A percentile compares a stretch with the other conserved stretches of the same genome.
Evolutionary conservation across 2,113 vertebrate species (phyloP).

Genomic region (Enhydra lutris): DNA sequence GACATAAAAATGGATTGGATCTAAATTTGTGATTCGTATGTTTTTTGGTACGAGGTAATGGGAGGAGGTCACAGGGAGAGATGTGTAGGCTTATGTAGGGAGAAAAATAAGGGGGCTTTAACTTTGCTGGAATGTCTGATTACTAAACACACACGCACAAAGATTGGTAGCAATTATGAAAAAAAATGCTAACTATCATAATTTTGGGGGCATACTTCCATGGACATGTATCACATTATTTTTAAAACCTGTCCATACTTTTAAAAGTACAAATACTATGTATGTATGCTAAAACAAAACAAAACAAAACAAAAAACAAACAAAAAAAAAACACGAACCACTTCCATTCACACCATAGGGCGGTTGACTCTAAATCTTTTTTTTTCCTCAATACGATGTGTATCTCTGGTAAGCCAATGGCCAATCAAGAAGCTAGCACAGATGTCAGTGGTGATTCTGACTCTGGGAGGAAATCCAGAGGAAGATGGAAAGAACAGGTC

Average conservation of each 20-base stretch:
- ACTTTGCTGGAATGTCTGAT: neutral
- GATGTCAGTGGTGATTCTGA: neutral
- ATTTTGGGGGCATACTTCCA: neutral
- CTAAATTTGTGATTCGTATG: neutral
- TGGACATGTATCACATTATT: neutral
- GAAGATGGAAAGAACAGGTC: neutral
- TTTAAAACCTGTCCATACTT: neutral
- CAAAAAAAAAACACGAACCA: neutral
- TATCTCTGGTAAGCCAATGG: neutral
- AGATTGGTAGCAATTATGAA: neutral
- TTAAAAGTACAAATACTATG: neutral
- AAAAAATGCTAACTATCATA: neutral
- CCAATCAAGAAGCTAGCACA: neutral
- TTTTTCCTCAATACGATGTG: neutral
- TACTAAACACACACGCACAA: neutral
- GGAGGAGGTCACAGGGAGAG: neutral
- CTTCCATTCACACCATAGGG: neutral
- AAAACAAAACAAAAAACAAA: neutral
- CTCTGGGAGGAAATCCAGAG: neutral
- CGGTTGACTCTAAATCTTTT: neutral
- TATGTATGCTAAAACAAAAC: neutral
- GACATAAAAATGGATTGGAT: neutral
- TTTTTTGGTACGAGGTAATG: neutral
- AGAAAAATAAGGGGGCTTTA: neutral
- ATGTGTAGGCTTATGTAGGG: neutral